Evolutionary conservation across 2,888 invertebrate species (phyloP).

Genomic region (Copidosoma aretas): DNA sequence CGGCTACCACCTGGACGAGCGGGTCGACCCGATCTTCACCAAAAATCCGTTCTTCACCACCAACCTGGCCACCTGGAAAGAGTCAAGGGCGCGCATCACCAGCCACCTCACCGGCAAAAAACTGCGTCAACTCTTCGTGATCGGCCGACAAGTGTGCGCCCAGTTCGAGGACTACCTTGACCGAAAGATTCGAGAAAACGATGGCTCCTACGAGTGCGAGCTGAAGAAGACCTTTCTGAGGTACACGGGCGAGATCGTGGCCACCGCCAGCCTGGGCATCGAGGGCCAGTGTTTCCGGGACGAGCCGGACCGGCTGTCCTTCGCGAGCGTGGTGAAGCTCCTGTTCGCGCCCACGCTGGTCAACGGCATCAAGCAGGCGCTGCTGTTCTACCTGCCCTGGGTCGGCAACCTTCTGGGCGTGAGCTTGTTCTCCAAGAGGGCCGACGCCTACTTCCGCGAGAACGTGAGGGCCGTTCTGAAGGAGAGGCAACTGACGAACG

Average conservation of each 20-base stretch:
- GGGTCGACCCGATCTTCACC: constrained; percentile 14
- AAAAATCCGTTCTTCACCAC: constrained; percentile 27
- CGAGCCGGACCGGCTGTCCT: constrained; percentile 21
- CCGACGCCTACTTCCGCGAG: constrained; percentile 47
- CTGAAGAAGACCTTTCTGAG: constrained; percentile 44
- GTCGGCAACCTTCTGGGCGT: constrained; percentile 35
- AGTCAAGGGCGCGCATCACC: not conserved
- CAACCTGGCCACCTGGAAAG: constrained; percentile 17
- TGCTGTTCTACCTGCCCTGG: constrained; percentile 39
- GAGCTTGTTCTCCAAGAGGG: constrained; percentile 38
- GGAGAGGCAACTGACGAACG: constrained; percentile 44
- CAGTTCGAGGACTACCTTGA: constrained; percentile 22
- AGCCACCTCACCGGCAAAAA: constrained; percentile 27
- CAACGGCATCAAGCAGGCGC: constrained; percentile 28
- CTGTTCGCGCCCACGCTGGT: constrained; percentile 45
- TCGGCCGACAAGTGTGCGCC: not conserved
- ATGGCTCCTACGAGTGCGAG: constrained; percentile 40
- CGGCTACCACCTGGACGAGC: not conserved
- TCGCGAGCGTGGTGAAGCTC: constrained; percentile 30
- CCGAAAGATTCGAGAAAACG: constrained; percentile 10
- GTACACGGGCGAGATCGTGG: constrained; percentile 50
- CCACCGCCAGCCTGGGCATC: constrained; percentile 47
- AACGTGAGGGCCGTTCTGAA: constrained; percentile 45
- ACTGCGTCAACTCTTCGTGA: constrained; percentile 10
- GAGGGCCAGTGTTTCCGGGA: constrained; percentile 50